Conservation (phyloP, 2,113 vertebrate species). For the Fregetta grallaria region DNA sequence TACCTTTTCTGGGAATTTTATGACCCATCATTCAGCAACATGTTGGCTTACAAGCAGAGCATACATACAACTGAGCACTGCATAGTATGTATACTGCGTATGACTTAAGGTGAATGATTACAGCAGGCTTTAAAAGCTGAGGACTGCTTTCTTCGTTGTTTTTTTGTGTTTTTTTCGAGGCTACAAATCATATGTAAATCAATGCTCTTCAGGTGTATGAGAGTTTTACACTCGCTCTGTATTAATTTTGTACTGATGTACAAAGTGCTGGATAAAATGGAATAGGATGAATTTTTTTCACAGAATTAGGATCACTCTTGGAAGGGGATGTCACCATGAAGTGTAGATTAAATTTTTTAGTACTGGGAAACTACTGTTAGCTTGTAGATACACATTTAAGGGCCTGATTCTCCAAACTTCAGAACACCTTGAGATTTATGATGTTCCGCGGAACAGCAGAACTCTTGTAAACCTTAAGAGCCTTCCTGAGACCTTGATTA, state of each 20-base stretch:
- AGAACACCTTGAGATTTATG: neutral
- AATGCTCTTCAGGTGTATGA: neutral
- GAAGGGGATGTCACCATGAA: neutral
- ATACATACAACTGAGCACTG: neutral
- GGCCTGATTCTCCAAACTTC: neutral
- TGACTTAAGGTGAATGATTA: neutral
- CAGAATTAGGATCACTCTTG: neutral
- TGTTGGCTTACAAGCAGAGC: neutral
- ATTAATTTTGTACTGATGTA: neutral
- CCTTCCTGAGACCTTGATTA: neutral
- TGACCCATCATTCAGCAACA: neutral
- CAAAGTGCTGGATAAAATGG: neutral
- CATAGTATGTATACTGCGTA: accelerated
- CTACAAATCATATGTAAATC: neutral
- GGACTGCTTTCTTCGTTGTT: neutral
- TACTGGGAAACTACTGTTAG: neutral
- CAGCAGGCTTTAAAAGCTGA: neutral
- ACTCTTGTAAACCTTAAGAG: neutral
- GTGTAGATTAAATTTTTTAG: neutral
- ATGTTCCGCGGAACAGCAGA: neutral
- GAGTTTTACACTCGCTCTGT: neutral
- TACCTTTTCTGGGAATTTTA: neutral
- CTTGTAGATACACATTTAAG: neutral
- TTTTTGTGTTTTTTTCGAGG: neutral
- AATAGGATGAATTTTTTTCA: neutral